Conservation (phyloP, 2,888 invertebrate genomes). For the Agonopterix subpropinquella region DNA sequence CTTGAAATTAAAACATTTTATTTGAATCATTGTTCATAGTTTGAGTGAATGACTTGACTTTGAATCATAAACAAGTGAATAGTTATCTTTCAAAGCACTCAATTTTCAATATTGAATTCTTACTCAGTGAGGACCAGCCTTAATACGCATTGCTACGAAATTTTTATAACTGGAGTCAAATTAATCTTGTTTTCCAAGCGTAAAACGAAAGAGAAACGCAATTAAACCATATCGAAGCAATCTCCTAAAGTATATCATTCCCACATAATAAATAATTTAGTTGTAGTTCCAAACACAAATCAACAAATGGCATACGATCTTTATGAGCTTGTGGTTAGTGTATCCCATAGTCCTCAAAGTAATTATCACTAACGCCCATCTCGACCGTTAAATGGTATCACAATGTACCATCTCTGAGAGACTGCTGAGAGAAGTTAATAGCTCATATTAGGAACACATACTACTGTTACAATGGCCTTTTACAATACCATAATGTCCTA, state of each 20-base stretch:
- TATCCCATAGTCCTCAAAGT: slow-evolving; percentile 22
- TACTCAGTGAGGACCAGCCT: too few relatives aligned
- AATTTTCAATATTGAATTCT: too few relatives aligned
- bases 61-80: too few relatives aligned
- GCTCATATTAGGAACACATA: slow-evolving; percentile 34
- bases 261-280: slow-evolving; percentile 32
- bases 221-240: too few relatives aligned
- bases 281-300: slow-evolving; percentile 36
- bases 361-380: slow-evolving; percentile 48
- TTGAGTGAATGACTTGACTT: too few relatives aligned
- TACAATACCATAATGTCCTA: slow-evolving; percentile 3
- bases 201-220: too few relatives aligned
- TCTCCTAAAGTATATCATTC: slow-evolving; percentile 7
- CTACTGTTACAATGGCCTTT: slow-evolving; percentile 16
- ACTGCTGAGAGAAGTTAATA: slow-evolving; percentile 37
- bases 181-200: too few relatives aligned
- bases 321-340: slow-evolving; percentile 20
- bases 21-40: too few relatives aligned
- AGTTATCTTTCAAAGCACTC: too few relatives aligned
- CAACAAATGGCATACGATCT: slow-evolving; percentile 8
- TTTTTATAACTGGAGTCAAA: too few relatives aligned
- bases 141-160: too few relatives aligned
- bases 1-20: too few relatives aligned
- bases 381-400: slow-evolving; percentile 40
- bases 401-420: slow-evolving; percentile 29